Evolutionary conservation across 1,140 invertebrate species (phyloP), one percentile per base, ranked within the genome.

Genomic region (Tetramorium simillimum): DNA sequence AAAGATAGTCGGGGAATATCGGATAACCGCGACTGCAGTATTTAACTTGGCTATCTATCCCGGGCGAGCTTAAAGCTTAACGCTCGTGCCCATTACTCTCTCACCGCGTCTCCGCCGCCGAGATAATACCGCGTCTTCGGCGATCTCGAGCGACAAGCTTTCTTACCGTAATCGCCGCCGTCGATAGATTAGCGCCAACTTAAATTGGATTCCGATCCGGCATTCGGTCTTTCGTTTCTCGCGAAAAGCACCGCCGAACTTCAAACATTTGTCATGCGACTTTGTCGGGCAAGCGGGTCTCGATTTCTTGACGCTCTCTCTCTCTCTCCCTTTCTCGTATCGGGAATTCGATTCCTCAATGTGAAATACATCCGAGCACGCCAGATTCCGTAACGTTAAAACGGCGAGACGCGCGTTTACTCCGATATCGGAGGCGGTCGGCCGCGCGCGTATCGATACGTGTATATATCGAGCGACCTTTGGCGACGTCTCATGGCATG

Each of bases 1-100:
- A 65, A 81, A 81, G 78, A 81, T 81, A 81, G 78, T 81, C 78
- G 56, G 43, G 43, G 24, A 84, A 84, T 84, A 75, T 75, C 80
- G 69, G 69, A 75, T 84, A 84, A 84, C 80, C 80, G 67, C 80
- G 80, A 12, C 53, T 82, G 51, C 69, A 60, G 53, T 84, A 84
- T 84, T 84, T 75, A 84, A 84, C 80, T 84, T 84, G 56, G 80
- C 80, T 62, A 84, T 73, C 80, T 84, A 75, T 84, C 69, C n/a
- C 24, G 69, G n/a, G 2, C 40, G 69, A 75, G 69, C 69, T 84
- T 75, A 75, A 70, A 75, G 80, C 80, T 75, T 60, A 75, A 81
- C 67, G 65, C 63, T 58, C 49, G 53, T n/a, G 40, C 69, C 69
- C 80, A 84, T 84, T 84, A 84, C 14, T 84, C 56, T 60, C 40